These are phyloP conservation scores for Microcebus jonahi DNA, from an alignment of 2,113 vertebrate species.

Conservation along the genomic window DNA sequence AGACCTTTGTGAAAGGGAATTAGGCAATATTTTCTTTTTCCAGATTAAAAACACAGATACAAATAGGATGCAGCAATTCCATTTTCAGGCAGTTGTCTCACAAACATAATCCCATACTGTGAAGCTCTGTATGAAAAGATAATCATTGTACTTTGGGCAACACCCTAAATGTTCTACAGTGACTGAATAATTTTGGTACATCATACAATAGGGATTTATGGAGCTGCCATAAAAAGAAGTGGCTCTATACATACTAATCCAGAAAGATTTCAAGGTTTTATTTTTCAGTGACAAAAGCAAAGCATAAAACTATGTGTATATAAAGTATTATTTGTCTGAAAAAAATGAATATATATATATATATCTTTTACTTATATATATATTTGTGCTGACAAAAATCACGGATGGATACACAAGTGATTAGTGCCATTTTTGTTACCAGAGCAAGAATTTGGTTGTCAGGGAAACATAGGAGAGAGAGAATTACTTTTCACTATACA, in stretches of 20 bases:
- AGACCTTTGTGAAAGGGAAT: not conserved
- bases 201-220: not conserved
- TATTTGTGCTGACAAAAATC: not conserved
- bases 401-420: not conserved
- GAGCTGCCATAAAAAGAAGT: not conserved
- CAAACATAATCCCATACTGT: not conserved
- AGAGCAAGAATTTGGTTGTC: not conserved
- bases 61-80: not conserved
- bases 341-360: not conserved
- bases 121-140: not conserved
- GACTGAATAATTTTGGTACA: not conserved
- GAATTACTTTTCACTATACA: not conserved
- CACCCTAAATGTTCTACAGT: not conserved
- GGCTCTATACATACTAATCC: not conserved
- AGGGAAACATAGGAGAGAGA: not conserved
- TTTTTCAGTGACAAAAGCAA: not conserved
- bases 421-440: not conserved
- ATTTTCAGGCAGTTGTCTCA: not conserved
- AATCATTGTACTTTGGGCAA: not conserved
- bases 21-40: not conserved
- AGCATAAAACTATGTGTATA: not conserved
- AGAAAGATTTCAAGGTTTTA: not conserved
- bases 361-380: not conserved
- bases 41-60: not conserved
- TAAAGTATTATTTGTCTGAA: not conserved